Percentiles rank a stretch among this genome's conserved stretches.
phyloP scores from a whole-genome alignment of 2,888 invertebrate species.

The Neria commutata region DNA sequence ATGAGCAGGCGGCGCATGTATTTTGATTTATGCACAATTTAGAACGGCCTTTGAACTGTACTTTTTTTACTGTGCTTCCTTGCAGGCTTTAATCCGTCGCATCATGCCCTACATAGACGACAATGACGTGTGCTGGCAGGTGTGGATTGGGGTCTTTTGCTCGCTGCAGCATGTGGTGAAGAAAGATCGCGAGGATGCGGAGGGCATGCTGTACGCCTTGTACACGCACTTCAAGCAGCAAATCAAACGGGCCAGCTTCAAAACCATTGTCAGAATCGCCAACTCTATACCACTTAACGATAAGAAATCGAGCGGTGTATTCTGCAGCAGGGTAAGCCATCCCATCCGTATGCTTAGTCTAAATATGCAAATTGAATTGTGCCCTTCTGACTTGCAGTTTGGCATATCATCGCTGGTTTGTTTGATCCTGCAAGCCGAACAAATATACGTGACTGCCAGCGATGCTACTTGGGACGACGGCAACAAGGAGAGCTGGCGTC shows the following conservation, averaged over 20 bases:
- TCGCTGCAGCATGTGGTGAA: slow-evolving; percentile 58
- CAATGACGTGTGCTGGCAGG: slow-evolving; percentile 55
- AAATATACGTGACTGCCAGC: slow-evolving; percentile 46
- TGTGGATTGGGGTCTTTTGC: slow-evolving; percentile 59
- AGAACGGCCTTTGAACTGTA: too few relatives aligned
- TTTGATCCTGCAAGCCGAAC: slow-evolving; percentile 56
- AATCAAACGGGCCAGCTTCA: slow-evolving; percentile 54
- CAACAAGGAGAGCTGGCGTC: slow-evolving; percentile 52
- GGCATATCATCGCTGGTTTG: slow-evolving; percentile 59
- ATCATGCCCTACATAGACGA: slow-evolving; percentile 66
- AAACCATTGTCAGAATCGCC: slow-evolving; percentile 53
- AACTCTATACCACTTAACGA: slow-evolving; percentile 54
- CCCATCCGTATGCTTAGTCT: not conserved
- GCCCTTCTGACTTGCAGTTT: slow-evolving; percentile 46
- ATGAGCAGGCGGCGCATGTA: too few relatives aligned
- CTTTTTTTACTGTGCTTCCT: slow-evolving; percentile 24
- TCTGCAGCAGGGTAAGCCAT: slow-evolving; percentile 59
- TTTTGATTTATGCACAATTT: too few relatives aligned
- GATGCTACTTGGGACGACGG: slow-evolving; percentile 45
- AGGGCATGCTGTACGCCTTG: slow-evolving; percentile 54
- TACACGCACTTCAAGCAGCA: slow-evolving; percentile 60
- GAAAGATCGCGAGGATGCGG: slow-evolving; percentile 60
- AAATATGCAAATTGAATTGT: not conserved
- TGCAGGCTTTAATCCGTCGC: slow-evolving; percentile 71
- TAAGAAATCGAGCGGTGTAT: slow-evolving; percentile 56